Evolutionary conservation across 1,140 invertebrate species (phyloP).

Genomic region (Anoplolepis gracilipes): DNA sequence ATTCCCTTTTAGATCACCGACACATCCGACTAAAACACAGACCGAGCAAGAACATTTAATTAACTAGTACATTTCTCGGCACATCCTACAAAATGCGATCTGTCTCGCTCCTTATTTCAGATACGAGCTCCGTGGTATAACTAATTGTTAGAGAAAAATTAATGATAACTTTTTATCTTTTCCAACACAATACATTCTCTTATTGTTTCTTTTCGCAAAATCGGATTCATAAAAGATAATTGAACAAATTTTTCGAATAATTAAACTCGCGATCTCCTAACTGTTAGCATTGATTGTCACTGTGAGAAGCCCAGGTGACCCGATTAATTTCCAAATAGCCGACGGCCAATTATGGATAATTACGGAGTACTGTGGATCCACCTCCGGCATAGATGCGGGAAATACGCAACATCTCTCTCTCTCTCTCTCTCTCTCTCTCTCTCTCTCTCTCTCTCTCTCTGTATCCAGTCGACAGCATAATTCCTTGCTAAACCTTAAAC

Average conservation of each 20-base stretch:
- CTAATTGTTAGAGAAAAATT: neutral
- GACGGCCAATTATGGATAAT: slow-evolving; percentile 10
- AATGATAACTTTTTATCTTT: neutral
- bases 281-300: slow-evolving; percentile 29
- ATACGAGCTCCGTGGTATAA: neutral
- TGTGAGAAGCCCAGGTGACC: slow-evolving; percentile 4
- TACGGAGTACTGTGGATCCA: neutral
- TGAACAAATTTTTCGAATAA: neutral
- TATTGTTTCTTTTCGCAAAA: neutral
- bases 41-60: slow-evolving; percentile 28
- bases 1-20: neutral
- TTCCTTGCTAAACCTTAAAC: neutral
- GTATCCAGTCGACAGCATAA: neutral
- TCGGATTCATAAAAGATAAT: neutral
- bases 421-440: no score
- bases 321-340: slow-evolving; percentile 54
- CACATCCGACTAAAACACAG: neutral
- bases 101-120: neutral
- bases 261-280: neutral
- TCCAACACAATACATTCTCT: neutral
- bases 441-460: no score
- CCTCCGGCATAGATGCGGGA: slow-evolving; percentile 10
- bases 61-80: neutral
- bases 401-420: neutral
- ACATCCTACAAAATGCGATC: neutral